Conservation (phyloP, 2,888 invertebrate species). For the Orchesellides sinensis region DNA sequence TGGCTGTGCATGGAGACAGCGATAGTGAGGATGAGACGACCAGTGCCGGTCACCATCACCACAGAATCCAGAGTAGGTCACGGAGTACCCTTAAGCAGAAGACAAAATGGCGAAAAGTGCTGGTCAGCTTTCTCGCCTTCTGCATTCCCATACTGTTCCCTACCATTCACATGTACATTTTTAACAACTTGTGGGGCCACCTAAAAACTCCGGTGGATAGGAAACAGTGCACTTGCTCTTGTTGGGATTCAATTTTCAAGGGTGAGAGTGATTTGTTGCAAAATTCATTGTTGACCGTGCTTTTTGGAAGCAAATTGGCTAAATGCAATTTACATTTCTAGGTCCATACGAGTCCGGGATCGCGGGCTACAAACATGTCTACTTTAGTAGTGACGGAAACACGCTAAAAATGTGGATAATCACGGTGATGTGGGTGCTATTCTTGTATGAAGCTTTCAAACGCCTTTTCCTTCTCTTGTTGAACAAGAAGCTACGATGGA, state of each 20-base stretch:
- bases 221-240: slow-evolving; percentile 83
- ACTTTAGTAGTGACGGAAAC: slow-evolving; percentile 83
- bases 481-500: slow-evolving; percentile 79
- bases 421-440: slow-evolving; percentile 81
- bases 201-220: slow-evolving; percentile 83
- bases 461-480: slow-evolving; percentile 80
- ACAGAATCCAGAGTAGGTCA: background rate
- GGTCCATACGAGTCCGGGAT: slow-evolving; percentile 85
- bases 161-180: slow-evolving; percentile 81
- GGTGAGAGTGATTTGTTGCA: slow-evolving; percentile 77
- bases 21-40: slow-evolving; percentile 15
- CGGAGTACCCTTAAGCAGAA: slow-evolving; percentile 23
- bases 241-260: slow-evolving; percentile 88
- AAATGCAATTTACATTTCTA: slow-evolving; percentile 72
- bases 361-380: slow-evolving; percentile 84
- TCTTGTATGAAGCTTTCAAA: slow-evolving; percentile 82
- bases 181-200: slow-evolving; percentile 84
- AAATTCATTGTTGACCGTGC: background rate
- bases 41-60: slow-evolving; percentile 18
- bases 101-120: slow-evolving; percentile 34
- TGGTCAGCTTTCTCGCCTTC: slow-evolving; percentile 53
- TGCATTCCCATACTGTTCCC: slow-evolving; percentile 79
- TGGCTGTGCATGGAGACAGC: too few relatives aligned
- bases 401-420: slow-evolving; percentile 83
- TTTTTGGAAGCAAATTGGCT: background rate